phyloP scores from a whole-genome alignment of 2,888 invertebrate genomes.

The Rhagium mordax region DNA sequence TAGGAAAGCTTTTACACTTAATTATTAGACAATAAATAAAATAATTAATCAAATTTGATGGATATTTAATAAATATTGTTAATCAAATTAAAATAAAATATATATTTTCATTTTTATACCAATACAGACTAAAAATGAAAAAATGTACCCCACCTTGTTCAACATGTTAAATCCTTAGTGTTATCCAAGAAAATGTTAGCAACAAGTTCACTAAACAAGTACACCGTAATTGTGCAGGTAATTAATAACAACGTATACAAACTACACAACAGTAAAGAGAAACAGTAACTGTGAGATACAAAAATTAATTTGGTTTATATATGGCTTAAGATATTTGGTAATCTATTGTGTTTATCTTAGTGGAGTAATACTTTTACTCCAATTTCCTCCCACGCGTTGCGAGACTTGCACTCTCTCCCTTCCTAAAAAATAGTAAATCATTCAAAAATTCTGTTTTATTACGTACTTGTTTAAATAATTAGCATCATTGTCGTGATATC shows the following conservation, averaged over 20 bases:
- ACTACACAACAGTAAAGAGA: slow-evolving; percentile 51
- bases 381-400: slow-evolving; percentile 63
- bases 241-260: slow-evolving; percentile 10
- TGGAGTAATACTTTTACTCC: slow-evolving; percentile 67
- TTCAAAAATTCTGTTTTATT: slow-evolving; percentile 13
- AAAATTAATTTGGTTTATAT: slow-evolving; percentile 68
- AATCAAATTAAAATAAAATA: too few species aligned
- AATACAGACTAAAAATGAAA: background rate
- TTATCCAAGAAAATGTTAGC: slow-evolving; percentile 6
- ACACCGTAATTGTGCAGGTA: background rate
- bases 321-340: slow-evolving; percentile 65
- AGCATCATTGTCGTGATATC: background rate
- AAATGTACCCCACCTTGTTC: slow-evolving; percentile 1
- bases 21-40: background rate
- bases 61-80: too few species aligned
- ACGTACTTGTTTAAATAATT: background rate
- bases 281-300: slow-evolving; percentile 39
- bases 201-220: slow-evolving; percentile 12
- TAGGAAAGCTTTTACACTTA: background rate
- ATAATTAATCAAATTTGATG: background rate
- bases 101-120: too few species aligned
- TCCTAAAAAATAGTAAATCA: slow-evolving; percentile 40
- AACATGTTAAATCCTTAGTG: background rate
- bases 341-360: slow-evolving; percentile 67
- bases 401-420: slow-evolving; percentile 45